A percentile compares a stretch with the other conserved stretches of the same genome.
Evolutionary conservation across 2,888 invertebrate genomes (phyloP).

Genomic region (Molanna angustata): DNA sequence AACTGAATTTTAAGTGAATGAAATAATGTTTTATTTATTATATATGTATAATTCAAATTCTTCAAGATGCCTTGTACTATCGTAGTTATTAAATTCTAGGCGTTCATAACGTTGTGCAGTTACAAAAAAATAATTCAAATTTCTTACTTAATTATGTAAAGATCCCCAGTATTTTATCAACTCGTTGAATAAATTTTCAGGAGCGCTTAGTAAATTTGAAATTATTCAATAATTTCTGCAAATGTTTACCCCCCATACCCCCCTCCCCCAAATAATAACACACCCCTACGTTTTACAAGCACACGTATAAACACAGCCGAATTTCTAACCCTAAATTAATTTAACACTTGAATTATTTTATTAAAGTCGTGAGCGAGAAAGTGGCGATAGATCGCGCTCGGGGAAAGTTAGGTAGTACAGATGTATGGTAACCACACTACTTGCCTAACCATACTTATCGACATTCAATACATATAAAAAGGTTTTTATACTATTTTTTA

Average conservation of each 20-base stretch:
- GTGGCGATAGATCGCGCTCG: conserved; percentile 25
- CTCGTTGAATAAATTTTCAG: conserved; percentile 11
- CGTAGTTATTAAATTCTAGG: no score
- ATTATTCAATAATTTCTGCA: conserved; percentile 23
- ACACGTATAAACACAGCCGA: conserved; percentile 23
- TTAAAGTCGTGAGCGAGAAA: conserved; percentile 32
- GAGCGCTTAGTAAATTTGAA: conserved; percentile 12
- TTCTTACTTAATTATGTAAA: conserved; percentile 7
- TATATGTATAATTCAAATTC: no score
- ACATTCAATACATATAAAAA: no score
- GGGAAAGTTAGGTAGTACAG: not conserved
- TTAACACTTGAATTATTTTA: conserved; percentile 35
- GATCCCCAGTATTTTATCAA: conserved; percentile 11
- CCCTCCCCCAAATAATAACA: conserved; percentile 17
- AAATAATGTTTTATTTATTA: no score
- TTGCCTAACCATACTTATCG: no score
- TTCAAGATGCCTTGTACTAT: no score
- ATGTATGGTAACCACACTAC: not conserved
- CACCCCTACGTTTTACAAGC: conserved; percentile 19
- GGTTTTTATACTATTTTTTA: no score
- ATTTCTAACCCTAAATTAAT: conserved; percentile 34
- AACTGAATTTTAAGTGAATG: no score
- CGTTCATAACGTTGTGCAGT: no score
- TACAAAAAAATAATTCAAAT: conserved; percentile 8
- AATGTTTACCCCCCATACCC: conserved; percentile 13